Base-by-base conservation (phyloP, 2,888 invertebrate species). In the Nomada lathburiana region DNA sequence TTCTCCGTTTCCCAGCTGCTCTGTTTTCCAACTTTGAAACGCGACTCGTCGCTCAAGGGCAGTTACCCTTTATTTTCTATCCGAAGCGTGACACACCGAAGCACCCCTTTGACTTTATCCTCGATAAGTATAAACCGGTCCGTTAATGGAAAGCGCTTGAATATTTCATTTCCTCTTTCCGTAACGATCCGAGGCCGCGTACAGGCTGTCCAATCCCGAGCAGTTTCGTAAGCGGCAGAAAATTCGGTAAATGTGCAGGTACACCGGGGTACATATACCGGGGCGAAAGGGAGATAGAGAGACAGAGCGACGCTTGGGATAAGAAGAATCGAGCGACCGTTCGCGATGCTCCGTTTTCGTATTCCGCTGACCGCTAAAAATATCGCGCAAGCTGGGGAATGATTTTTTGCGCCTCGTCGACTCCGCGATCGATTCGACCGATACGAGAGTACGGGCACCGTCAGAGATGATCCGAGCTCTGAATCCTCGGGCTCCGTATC, bases 131-230 rank as follows among this genome's bases (percentile, higher is more conserved):
- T 87, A 89, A 92, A 91, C 89, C 92, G 90, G 88, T 82, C 87
- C 89, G 91, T 92, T 93, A 93, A 93, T 93, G 93, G 92, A 93
- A 90, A 92, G 91, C 90, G 85, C 87, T 88, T 93, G 89, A 93
- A 93, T 93, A 90, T 91, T 92, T 92, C 88, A 92, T 90, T 84
- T 53, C 26, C 77, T 77, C 52, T 62, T 70, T 63, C 70, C 55
- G 83, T 80, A 78, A 71, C 65, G 67, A 82, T 77, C 64, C 81
- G 71, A 77, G 59, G 55, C n/a, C 55, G 67, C 64, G 50, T 69
- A 62, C 67, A 52, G 76, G 50, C 64, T 72, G 79, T 59, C 74
- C 83, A 42, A 65, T 62, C 23, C 80, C 36, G 16, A 29, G 11
- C 26, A 20, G 29, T 20, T 44, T 47, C 53, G 13, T 44, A 68